Evolutionary conservation across 1,140 invertebrate species (phyloP).

Genomic region (Procambarus virginalis): DNA sequence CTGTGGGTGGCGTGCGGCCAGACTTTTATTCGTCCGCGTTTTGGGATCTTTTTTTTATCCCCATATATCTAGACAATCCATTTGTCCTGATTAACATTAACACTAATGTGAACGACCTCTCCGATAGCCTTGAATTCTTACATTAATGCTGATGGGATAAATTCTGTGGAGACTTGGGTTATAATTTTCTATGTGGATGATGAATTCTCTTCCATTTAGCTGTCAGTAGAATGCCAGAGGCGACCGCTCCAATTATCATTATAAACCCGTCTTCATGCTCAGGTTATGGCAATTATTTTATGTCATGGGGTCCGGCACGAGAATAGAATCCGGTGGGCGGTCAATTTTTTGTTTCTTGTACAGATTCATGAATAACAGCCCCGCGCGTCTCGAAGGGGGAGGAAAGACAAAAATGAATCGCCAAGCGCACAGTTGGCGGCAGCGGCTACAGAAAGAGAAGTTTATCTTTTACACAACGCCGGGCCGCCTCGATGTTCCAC

Average conservation of each 20-base stretch:
- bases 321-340: neutral
- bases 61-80: neutral
- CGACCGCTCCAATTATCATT: conserved; percentile 26
- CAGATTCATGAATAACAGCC: neutral
- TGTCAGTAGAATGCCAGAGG: conserved; percentile 22
- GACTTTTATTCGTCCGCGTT: neutral
- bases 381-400: neutral
- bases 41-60: neutral
- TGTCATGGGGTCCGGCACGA: conserved; percentile 10
- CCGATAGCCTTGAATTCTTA: too few relatives aligned
- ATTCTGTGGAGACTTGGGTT: conserved; percentile 15
- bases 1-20: conserved; percentile 21
- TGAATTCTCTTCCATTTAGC: conserved; percentile 30
- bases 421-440: neutral
- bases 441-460: neutral
- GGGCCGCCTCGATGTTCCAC: too few relatives aligned
- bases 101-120: neutral
- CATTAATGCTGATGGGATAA: neutral
- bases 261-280: neutral
- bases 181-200: conserved; percentile 23
- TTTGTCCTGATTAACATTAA: neutral
- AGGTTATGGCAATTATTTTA: conserved; percentile 1
- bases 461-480: neutral
- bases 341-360: neutral
- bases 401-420: conserved; percentile 19